Percentiles rank a stretch among this genome's conserved stretches.
Conservation (phyloP, 2,113 vertebrate species). For the Nanger granti region DNA sequence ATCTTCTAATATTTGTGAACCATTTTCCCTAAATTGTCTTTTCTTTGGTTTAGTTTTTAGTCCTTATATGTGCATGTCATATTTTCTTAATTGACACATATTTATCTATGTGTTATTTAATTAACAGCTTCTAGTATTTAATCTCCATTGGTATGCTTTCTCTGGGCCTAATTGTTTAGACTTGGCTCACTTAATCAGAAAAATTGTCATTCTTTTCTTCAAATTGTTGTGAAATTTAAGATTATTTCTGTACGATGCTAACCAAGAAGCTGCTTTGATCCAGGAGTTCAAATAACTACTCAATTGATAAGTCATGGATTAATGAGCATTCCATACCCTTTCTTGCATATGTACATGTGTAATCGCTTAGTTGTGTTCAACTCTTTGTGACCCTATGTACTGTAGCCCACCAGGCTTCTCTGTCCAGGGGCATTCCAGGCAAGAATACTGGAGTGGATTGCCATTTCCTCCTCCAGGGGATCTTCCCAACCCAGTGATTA, state of each 20-base stretch:
- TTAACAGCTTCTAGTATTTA: background rate
- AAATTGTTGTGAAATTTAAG: background rate
- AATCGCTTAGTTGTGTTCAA: background rate
- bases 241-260: background rate
- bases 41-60: background rate
- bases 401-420: background rate
- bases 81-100: background rate
- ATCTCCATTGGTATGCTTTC: background rate
- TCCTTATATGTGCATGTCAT: background rate
- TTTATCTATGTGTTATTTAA: background rate
- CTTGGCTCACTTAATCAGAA: background rate
- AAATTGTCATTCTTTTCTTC: background rate
- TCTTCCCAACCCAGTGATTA: background rate
- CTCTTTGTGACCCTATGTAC: background rate
- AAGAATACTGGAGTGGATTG: background rate
- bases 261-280: background rate
- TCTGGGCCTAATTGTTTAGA: background rate
- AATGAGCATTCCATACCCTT: background rate
- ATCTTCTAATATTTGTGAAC: background rate
- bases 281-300: background rate
- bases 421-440: background rate
- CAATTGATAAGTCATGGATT: background rate
- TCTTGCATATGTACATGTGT: background rate
- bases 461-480: background rate
- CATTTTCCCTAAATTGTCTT: background rate